A percentile compares a stretch with the other conserved stretches of the same genome.
Conservation (phyloP, 2,113 vertebrate species). For the Sebastes schlegelii region DNA sequence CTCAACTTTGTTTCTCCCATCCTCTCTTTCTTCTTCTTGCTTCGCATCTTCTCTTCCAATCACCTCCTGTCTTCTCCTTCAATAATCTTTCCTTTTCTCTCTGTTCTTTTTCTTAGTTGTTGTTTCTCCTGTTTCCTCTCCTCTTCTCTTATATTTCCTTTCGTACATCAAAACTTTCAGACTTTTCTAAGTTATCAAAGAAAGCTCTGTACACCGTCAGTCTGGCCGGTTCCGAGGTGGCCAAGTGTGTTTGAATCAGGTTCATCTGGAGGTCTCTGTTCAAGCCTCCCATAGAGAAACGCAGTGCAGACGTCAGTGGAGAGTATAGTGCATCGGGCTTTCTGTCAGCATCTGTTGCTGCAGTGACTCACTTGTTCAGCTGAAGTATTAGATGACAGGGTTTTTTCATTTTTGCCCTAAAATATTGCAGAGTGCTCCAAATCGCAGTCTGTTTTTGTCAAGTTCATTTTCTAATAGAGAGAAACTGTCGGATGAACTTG, state of each 20-base stretch:
- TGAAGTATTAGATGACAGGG: background rate
- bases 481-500: background rate
- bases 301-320: background rate
- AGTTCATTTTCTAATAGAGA: background rate
- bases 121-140: background rate
- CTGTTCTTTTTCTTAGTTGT: background rate
- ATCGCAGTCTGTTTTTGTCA: background rate
- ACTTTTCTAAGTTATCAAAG: background rate
- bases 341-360: background rate
- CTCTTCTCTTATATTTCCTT: too few species aligned
- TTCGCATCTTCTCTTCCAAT: background rate
- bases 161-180: background rate
- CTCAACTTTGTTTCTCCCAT: background rate
- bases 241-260: background rate
- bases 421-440: background rate
- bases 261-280: background rate
- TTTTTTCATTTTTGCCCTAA: background rate
- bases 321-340: background rate
- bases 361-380: constrained; percentile 3
- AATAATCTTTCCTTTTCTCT: background rate
- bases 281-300: background rate
- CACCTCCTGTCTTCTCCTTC: background rate
- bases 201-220: background rate
- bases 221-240: too few species aligned
- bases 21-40: too few species aligned